phyloP scores from a whole-genome alignment of 2,113 vertebrate genomes.

The Brachyistius frenatus region DNA sequence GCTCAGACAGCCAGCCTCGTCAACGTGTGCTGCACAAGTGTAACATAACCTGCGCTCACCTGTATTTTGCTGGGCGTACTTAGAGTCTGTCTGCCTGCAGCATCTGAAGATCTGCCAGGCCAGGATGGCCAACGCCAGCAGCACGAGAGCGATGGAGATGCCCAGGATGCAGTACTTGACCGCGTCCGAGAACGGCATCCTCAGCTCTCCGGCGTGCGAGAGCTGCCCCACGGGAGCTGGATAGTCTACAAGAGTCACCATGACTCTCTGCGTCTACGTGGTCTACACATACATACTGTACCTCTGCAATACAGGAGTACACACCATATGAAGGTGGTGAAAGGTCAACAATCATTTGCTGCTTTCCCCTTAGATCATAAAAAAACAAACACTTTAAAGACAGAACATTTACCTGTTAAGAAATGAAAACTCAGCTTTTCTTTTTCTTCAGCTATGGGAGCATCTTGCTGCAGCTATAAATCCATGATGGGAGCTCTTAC shows the following conservation, averaged over 20 bases:
- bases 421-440: slow-evolving; percentile 2
- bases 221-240: not conserved
- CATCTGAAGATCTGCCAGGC: slow-evolving; percentile 82
- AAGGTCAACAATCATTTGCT: not conserved
- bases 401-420: slow-evolving; percentile 44
- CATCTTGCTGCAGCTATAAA: not conserved
- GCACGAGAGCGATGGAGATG: slow-evolving; percentile 75
- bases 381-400: slow-evolving; percentile 1
- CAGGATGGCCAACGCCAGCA: slow-evolving; percentile 80
- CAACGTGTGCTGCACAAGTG: not conserved
- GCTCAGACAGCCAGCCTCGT: not conserved
- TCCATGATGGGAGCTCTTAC: slow-evolving; percentile 27
- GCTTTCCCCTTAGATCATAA: not conserved
- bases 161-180: slow-evolving; percentile 81
- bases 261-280: slow-evolving; percentile 39
- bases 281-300: not conserved
- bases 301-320: slow-evolving; percentile 11
- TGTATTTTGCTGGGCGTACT: slow-evolving; percentile 22
- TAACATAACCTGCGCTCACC: slow-evolving; percentile 51
- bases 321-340: no score
- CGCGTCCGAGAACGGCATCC: slow-evolving; percentile 69
- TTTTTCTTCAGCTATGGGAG: not conserved
- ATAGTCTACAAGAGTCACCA: slow-evolving; percentile 32
- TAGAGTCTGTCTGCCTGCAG: slow-evolving; percentile 42
- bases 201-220: slow-evolving; percentile 47